Conservation (phyloP, 2,797 vertebrate species). For the Salmo trutta region DNA sequence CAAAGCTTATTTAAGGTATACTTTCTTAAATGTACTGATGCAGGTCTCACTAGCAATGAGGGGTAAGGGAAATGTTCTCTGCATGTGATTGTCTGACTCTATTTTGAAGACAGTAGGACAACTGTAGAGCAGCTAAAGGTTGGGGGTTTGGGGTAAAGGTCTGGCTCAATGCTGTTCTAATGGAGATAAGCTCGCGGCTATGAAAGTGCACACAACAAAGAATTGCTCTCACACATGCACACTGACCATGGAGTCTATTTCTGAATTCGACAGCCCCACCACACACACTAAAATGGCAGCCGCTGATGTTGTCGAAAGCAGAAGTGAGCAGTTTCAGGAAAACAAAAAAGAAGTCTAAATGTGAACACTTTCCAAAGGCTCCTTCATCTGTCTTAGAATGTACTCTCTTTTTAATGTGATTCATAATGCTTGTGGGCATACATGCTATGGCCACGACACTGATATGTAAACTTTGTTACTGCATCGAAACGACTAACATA, state of each 20-base stretch:
- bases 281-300: slow-evolving; percentile 71
- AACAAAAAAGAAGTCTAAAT: slow-evolving; percentile 67
- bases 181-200: slow-evolving; percentile 72
- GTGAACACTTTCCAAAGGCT: slow-evolving; percentile 64
- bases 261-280: slow-evolving; percentile 74
- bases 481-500: too few species aligned
- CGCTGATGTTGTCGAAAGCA: slow-evolving; percentile 79
- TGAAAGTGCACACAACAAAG: slow-evolving; percentile 71
- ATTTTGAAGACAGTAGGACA: background rate
- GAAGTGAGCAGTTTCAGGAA: slow-evolving; percentile 85
- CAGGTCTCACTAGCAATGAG: background rate
- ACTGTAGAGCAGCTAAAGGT: slow-evolving; percentile 28
- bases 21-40: background rate
- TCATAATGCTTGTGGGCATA: background rate
- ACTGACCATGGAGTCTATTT: slow-evolving; percentile 78
- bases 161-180: slow-evolving; percentile 62
- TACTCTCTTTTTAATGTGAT: slow-evolving; percentile 12
- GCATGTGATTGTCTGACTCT: background rate
- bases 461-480: background rate
- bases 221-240: slow-evolving; percentile 71
- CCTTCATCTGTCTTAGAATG: slow-evolving; percentile 37
- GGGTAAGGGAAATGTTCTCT: background rate
- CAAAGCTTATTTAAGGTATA: background rate
- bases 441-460: background rate
- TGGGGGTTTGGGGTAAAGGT: slow-evolving; percentile 50